A percentile compares a stretch with the other conserved stretches of the same genome.
Evolutionary conservation across 2,113 vertebrate genomes (phyloP).

Genomic region (Phyllostomus discolor): DNA sequence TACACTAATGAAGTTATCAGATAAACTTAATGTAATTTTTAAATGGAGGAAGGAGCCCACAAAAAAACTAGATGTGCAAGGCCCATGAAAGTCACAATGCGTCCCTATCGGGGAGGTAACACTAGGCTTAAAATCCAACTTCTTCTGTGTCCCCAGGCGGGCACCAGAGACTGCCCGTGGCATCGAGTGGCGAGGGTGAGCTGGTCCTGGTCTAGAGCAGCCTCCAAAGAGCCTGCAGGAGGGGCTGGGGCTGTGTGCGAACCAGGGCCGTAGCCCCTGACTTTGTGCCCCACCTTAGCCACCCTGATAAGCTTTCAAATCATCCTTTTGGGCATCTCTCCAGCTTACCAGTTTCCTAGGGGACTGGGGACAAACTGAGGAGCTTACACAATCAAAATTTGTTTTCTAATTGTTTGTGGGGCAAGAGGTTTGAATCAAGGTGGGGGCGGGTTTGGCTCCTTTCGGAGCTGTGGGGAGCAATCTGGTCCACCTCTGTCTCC

Average conservation of each 20-base stretch:
- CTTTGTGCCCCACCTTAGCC: not conserved
- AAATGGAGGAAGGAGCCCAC: not conserved
- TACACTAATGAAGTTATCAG: not conserved
- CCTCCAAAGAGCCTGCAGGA: not conserved
- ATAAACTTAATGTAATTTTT: not conserved
- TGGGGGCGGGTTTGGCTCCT: rapidly evolving
- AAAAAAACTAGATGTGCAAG: not conserved
- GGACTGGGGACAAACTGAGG: too few species aligned
- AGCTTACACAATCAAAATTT: not conserved
- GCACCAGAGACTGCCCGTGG: not conserved
- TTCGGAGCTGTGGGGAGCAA: not conserved
- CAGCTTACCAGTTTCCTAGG: not conserved
- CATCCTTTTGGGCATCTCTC: not conserved
- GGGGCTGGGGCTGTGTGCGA: not conserved
- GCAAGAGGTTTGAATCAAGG: not conserved
- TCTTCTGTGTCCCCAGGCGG: not conserved
- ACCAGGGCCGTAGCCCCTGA: rapidly evolving
- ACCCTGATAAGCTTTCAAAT: not conserved
- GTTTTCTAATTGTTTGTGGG: not conserved
- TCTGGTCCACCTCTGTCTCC: not conserved
- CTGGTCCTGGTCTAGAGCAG: not conserved
- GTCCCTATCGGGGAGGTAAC: rapidly evolving
- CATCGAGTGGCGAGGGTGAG: not conserved
- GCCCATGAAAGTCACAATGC: not conserved
- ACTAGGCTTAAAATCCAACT: not conserved